Percentiles rank a stretch among this genome's conserved stretches.
Evolutionary conservation across 1,140 invertebrate genomes (phyloP).

Genomic region (Forficula auricularia): DNA sequence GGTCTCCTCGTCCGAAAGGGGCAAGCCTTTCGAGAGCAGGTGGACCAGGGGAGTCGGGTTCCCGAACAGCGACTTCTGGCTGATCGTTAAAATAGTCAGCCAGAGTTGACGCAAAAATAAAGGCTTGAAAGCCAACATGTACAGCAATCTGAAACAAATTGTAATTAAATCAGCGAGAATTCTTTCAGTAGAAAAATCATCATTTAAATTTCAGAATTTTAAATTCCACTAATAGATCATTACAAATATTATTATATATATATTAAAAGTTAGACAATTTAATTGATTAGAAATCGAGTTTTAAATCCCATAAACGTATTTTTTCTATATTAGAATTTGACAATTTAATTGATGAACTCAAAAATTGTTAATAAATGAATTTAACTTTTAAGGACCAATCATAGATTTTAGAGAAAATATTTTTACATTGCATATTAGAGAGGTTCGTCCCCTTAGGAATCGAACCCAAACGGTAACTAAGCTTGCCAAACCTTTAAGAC

Average conservation of each 20-base stretch:
- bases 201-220: background rate
- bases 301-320: too few species aligned
- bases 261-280: background rate
- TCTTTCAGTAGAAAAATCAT: background rate
- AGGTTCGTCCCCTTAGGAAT: too few species aligned
- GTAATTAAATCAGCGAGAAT: slow-evolving; percentile 3
- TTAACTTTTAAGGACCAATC: too few species aligned
- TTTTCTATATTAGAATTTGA: too few species aligned
- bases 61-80: slow-evolving; percentile 42
- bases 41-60: slow-evolving; percentile 44
- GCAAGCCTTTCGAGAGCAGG: slow-evolving; percentile 48
- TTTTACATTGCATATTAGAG: too few species aligned
- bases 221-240: background rate
- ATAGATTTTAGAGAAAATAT: too few species aligned
- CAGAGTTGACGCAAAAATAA: slow-evolving; percentile 66
- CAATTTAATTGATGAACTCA: too few species aligned
- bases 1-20: slow-evolving; percentile 43
- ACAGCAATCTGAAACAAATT: slow-evolving; percentile 45
- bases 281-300: background rate
- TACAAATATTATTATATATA: background rate
- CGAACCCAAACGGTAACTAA: too few species aligned
- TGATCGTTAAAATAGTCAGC: slow-evolving; percentile 35
- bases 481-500: too few species aligned
- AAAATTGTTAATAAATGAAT: too few species aligned
- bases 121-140: slow-evolving; percentile 70